phyloP scores from a whole-genome alignment of 2,888 invertebrate species.

The Tortricodes alternella region DNA sequence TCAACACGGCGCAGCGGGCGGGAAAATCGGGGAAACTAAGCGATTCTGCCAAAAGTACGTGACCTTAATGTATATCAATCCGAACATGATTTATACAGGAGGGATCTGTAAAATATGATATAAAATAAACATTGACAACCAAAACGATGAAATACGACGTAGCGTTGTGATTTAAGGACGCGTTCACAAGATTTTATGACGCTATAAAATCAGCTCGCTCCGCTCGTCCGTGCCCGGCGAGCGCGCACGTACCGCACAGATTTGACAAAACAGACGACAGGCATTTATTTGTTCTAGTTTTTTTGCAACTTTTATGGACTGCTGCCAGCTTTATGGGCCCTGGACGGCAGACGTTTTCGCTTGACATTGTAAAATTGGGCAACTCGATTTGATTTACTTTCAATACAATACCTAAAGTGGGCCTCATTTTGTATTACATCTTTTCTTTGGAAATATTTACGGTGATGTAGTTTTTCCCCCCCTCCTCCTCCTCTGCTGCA shows the following conservation, averaged over 20 bases:
- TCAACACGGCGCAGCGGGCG: slow-evolving; percentile 48
- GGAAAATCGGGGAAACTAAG: slow-evolving; percentile 63
- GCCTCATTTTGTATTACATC: slow-evolving; percentile 11
- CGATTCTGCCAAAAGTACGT: slow-evolving; percentile 77
- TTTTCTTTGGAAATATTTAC: slow-evolving; percentile 8
- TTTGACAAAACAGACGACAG: slow-evolving; percentile 81
- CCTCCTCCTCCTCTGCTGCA: too few relatives aligned
- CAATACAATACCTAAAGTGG: slow-evolving; percentile 33
- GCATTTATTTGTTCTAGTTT: slow-evolving; percentile 79
- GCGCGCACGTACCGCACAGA: slow-evolving; percentile 74
- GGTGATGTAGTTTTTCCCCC: too few relatives aligned
- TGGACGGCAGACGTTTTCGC: slow-evolving; percentile 60
- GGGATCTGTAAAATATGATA: slow-evolving; percentile 82
- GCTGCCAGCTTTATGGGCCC: slow-evolving; percentile 75
- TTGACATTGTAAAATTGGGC: slow-evolving; percentile 67
- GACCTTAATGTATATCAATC: slow-evolving; percentile 82
- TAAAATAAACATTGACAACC: slow-evolving; percentile 83
- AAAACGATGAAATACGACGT: slow-evolving; percentile 81
- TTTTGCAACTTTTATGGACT: slow-evolving; percentile 78
- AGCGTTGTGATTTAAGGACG: slow-evolving; percentile 80
- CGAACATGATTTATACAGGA: slow-evolving; percentile 75
- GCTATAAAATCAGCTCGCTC: slow-evolving; percentile 79
- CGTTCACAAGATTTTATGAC: slow-evolving; percentile 80
- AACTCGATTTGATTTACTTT: slow-evolving; percentile 51
- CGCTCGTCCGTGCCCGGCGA: slow-evolving; percentile 46